phyloP scores from a whole-genome alignment of 1,140 invertebrate genomes.

The Neodiprion pinetum region DNA sequence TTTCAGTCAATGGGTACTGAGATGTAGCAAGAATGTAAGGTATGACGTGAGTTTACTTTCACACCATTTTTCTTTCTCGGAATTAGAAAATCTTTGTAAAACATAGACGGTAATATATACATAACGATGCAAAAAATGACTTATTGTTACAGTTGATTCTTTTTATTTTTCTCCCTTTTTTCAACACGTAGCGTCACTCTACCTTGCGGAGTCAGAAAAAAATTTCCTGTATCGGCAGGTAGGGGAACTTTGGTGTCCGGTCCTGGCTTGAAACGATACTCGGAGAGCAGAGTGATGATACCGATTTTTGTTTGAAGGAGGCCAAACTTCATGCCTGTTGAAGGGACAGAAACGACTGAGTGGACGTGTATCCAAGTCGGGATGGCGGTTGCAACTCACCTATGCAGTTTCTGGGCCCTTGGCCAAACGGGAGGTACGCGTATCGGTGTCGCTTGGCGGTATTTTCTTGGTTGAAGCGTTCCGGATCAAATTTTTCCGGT shows the following conservation, averaged over 20 bases:
- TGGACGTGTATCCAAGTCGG: too few relatives aligned
- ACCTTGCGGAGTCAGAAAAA: conserved; percentile 58
- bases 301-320: conserved; percentile 58
- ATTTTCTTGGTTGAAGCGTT: conserved; percentile 67
- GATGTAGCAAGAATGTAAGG: too few relatives aligned
- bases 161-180: not conserved
- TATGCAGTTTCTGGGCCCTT: conserved; percentile 64
- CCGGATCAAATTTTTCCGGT: conserved; percentile 73
- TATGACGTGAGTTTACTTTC: too few relatives aligned
- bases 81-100: too few relatives aligned
- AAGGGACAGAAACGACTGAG: conserved; percentile 10
- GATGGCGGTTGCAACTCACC: conserved; percentile 41
- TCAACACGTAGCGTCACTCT: conserved; percentile 41
- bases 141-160: too few relatives aligned
- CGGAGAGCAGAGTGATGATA: conserved; percentile 36
- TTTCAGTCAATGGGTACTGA: too few relatives aligned
- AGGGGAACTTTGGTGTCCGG: conserved; percentile 48
- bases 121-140: too few relatives aligned
- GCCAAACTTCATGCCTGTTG: conserved; percentile 56
- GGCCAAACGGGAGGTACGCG: conserved; percentile 65
- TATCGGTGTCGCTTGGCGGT: conserved; percentile 43
- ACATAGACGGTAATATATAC: too few relatives aligned
- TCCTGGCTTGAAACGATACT: conserved; percentile 29
- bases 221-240: conserved; percentile 34
- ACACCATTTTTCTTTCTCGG: too few relatives aligned